A percentile compares a stretch with the other conserved stretches of the same genome.
These are phyloP conservation scores for Zaprionus taronus DNA, from an alignment of 1,140 invertebrate species.

Conservation along the genomic window DNA sequence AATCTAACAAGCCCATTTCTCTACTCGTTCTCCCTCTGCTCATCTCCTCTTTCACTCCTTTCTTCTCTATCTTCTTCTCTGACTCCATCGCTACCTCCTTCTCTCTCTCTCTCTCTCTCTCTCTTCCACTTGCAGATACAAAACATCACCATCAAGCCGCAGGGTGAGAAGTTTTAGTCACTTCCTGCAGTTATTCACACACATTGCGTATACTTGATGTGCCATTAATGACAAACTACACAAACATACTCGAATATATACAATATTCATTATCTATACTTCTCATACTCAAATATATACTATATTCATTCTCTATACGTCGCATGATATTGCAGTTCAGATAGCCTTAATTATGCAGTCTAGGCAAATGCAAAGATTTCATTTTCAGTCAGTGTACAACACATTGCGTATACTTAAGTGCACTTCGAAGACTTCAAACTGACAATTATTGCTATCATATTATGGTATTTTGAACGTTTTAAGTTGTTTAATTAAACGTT, in stretches of 20 bases:
- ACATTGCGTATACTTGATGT: background rate
- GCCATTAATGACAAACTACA: background rate
- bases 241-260: background rate
- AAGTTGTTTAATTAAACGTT: too few species aligned
- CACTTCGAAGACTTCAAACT: too few species aligned
- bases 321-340: background rate
- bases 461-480: too few species aligned
- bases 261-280: background rate
- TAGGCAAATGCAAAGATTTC: too few species aligned
- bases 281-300: background rate
- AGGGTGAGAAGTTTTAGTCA: slow-evolving; percentile 76
- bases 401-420: background rate
- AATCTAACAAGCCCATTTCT: background rate
- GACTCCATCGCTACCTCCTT: background rate
- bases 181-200: background rate
- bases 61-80: too few species aligned
- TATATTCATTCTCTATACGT: background rate
- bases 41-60: too few species aligned
- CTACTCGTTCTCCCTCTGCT: background rate
- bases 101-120: background rate
- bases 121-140: slow-evolving; percentile 58
- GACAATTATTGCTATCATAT: too few species aligned
- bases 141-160: slow-evolving; percentile 80
- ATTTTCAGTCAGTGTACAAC: too few species aligned
- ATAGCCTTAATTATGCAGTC: too few species aligned